These are phyloP conservation scores for Antennarius striatus DNA, from an alignment of 2,113 vertebrate genomes.

Conservation along the genomic window DNA sequence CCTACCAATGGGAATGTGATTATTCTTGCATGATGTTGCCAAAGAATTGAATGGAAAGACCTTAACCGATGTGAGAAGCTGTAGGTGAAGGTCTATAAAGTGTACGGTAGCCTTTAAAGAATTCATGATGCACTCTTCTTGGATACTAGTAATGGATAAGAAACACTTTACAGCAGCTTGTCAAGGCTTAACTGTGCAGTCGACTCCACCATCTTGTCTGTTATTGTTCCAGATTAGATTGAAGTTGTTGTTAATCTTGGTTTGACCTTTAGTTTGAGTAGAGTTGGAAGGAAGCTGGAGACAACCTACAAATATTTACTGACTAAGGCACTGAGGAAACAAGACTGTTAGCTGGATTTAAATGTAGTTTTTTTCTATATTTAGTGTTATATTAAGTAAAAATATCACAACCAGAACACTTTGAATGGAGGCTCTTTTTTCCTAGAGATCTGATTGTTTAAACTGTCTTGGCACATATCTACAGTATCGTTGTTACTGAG, in stretches of 20 bases:
- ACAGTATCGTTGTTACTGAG: background rate
- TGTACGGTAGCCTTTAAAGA: slow-evolving; percentile 18
- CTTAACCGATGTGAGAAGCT: background rate
- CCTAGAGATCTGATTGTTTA: background rate
- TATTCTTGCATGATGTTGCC: slow-evolving; percentile 1
- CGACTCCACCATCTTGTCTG: background rate
- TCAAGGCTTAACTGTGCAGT: background rate
- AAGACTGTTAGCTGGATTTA: too few relatives aligned
- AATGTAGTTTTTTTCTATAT: too few relatives aligned
- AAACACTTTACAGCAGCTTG: slow-evolving; percentile 8
- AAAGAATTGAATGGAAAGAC: slow-evolving; percentile 1
- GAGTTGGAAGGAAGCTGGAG: background rate
- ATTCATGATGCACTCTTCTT: slow-evolving; percentile 21
- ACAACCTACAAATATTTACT: background rate
- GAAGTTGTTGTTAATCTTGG: background rate
- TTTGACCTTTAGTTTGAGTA: background rate
- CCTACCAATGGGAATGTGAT: background rate
- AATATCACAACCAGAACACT: background rate
- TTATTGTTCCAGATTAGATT: slow-evolving; percentile 6
- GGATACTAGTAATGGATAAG: slow-evolving; percentile 16
- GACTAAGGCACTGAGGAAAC: too few relatives aligned
- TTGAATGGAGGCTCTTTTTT: background rate
- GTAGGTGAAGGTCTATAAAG: slow-evolving; percentile 9
- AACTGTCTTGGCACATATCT: background rate
- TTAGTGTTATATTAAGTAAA: too few relatives aligned